Conservation (phyloP, 2,888 invertebrate species). For the Cerastis rubricosa region DNA sequence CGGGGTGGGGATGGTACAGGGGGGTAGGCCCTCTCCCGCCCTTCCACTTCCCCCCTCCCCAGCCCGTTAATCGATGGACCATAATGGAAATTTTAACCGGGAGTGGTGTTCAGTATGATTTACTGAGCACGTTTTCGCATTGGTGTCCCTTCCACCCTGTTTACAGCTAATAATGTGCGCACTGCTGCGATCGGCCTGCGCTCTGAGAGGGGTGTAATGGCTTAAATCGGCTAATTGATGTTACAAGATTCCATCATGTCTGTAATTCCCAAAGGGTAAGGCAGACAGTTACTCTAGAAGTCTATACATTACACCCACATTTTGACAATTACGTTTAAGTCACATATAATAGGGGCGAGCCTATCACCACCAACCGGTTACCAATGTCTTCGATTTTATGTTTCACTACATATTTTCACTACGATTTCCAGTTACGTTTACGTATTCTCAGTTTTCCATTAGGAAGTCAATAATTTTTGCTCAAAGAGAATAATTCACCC, state of each 20-base stretch:
- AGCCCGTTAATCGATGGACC: too few relatives aligned
- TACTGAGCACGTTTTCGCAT: too few relatives aligned
- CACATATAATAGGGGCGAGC: neutral
- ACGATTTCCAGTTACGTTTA: too few relatives aligned
- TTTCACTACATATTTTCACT: neutral
- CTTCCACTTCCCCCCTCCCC: too few relatives aligned
- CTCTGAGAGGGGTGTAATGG: neutral
- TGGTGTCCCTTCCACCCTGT: too few relatives aligned
- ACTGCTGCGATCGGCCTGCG: neutral
- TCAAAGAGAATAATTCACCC: too few relatives aligned
- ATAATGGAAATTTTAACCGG: too few relatives aligned
- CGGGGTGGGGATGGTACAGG: too few relatives aligned
- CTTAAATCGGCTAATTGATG: neutral
- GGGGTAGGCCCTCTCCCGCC: too few relatives aligned
- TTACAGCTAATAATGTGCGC: neutral
- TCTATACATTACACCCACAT: neutral
- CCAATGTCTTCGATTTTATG: neutral
- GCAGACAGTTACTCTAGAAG: neutral
- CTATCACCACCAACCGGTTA: neutral
- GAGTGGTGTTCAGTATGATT: too few relatives aligned
- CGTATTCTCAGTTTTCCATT: neutral
- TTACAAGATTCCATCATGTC: neutral
- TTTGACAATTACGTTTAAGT: neutral
- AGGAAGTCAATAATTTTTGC: too few relatives aligned
- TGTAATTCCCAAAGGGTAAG: neutral